Conservation (phyloP, 2,113 vertebrate genomes). For the Cercopithecus mona region DNA sequence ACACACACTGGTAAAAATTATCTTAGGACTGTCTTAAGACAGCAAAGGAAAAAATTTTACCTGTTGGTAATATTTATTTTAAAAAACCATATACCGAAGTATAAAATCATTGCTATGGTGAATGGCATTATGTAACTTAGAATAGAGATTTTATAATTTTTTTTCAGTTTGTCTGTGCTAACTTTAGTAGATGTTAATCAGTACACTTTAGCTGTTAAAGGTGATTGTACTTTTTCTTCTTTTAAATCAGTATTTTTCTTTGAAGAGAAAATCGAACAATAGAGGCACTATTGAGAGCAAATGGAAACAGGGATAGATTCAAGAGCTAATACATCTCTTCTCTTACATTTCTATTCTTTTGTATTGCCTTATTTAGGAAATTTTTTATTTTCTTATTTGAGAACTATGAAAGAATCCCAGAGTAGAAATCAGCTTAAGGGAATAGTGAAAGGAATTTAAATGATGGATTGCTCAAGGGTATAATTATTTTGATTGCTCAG, state of each 20-base stretch:
- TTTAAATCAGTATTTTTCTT: conserved; percentile 54
- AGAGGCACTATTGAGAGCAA: conserved; percentile 12
- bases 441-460: conserved; percentile 17
- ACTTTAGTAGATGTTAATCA: conserved; percentile 35
- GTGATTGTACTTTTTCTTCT: conserved; percentile 52
- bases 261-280: conserved; percentile 57
- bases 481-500: conserved; percentile 51
- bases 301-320: conserved; percentile 4
- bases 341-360: conserved; percentile 38
- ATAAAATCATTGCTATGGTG: background rate
- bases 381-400: conserved; percentile 56
- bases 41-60: conserved; percentile 41
- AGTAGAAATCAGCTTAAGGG: conserved; percentile 34
- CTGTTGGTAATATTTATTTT: conserved; percentile 51
- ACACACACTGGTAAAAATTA: background rate
- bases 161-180: conserved; percentile 49
- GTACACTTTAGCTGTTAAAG: background rate
- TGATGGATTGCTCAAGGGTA: background rate
- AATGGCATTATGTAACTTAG: conserved; percentile 62
- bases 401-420: conserved; percentile 17
- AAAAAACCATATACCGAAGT: conserved; percentile 14
- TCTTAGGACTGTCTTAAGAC: background rate
- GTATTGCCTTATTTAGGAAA: conserved; percentile 3
- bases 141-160: conserved; percentile 23
- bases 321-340: background rate